phyloP scores from a whole-genome alignment of 35 echinoderm and acorn worm species.

The Strongylocentrotus purpuratus region DNA sequence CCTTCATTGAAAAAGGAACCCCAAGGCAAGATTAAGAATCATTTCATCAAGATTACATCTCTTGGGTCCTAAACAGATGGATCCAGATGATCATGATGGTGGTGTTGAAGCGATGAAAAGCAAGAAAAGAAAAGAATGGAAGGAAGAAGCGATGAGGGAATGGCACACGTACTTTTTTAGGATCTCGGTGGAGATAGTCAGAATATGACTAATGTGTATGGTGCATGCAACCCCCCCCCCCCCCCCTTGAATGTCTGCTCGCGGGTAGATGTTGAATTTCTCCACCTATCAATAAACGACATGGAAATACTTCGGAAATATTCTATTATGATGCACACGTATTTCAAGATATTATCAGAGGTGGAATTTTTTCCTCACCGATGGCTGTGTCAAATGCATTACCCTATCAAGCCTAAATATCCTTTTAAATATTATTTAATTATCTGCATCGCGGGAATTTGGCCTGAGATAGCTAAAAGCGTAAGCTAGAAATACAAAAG shows the following conservation, averaged over 20 bases:
- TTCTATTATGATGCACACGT: neutral
- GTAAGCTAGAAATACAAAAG: neutral
- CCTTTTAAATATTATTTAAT: neutral
- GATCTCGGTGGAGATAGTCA: neutral
- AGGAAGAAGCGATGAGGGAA: slow-evolving; percentile 1
- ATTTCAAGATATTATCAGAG: neutral
- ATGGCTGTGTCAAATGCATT: neutral
- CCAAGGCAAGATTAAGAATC: slow-evolving; percentile 16
- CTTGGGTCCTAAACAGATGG: neutral
- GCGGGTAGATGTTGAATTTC: neutral
- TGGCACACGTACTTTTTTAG: neutral
- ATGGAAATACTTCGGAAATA: neutral
- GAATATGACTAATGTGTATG: neutral
- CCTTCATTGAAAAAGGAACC: neutral
- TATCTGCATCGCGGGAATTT: neutral
- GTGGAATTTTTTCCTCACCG: neutral
- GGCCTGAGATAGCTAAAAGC: neutral
- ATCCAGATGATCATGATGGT: neutral
- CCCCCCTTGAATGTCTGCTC: neutral
- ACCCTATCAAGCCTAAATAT: neutral
- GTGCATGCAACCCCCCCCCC: neutral
- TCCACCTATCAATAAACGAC: neutral
- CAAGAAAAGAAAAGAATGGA: neutral
- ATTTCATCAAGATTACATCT: neutral
- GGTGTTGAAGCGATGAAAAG: neutral